Evolutionary conservation across 2,797 vertebrate species (phyloP).

Genomic region (Urocyon cinereoargenteus): DNA sequence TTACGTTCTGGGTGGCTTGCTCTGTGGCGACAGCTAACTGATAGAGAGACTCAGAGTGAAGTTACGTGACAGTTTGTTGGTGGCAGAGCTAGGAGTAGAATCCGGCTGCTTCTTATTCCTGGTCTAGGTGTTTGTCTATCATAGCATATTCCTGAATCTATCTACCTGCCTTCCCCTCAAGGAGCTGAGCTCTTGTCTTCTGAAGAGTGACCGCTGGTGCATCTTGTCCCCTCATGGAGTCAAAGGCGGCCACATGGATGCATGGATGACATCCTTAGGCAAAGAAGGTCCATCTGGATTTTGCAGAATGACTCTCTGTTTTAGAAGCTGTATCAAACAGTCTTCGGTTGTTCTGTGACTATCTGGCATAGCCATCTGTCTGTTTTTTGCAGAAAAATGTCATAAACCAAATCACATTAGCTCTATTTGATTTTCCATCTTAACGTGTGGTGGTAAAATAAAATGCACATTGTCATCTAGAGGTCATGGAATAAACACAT

Average conservation of each 20-base stretch:
- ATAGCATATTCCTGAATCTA: neutral
- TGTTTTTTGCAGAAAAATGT: slow-evolving; percentile 16
- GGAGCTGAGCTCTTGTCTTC: neutral
- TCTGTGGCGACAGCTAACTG: neutral
- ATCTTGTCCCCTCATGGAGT: neutral
- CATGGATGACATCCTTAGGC: neutral
- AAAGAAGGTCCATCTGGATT: neutral
- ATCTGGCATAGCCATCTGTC: slow-evolving; percentile 12
- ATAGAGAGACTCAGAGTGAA: neutral
- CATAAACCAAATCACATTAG: slow-evolving; percentile 42
- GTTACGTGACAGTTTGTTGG: neutral
- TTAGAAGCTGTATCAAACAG: slow-evolving; percentile 7
- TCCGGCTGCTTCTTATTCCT: neutral
- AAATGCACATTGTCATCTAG: neutral
- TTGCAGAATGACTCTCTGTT: slow-evolving; percentile 32
- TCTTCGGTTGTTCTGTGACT: neutral
- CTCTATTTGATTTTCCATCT: slow-evolving; percentile 45
- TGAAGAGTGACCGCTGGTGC: neutral
- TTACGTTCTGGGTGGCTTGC: neutral
- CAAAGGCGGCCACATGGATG: neutral
- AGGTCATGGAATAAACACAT: neutral
- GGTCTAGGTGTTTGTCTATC: neutral
- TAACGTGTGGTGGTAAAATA: neutral
- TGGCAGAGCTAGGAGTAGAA: neutral
- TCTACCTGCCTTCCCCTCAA: too few relatives aligned